Percentiles rank a stretch among this genome's conserved stretches.
phyloP scores from a whole-genome alignment of 1,140 invertebrate species.

The Bradynema listronoti region DNA sequence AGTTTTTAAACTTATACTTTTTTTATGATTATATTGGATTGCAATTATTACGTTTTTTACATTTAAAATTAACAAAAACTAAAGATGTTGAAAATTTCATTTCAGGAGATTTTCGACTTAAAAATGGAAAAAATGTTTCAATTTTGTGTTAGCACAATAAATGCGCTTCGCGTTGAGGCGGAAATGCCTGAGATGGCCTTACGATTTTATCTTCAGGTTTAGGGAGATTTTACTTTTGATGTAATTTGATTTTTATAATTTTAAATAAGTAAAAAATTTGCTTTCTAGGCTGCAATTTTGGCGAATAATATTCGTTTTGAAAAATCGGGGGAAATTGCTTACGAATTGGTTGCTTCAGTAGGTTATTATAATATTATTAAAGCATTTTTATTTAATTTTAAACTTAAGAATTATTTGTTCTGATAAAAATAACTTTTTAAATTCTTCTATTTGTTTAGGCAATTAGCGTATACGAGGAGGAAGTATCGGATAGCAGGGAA shows the following conservation, averaged over 20 bases:
- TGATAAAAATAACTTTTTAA: slow-evolving; percentile 34
- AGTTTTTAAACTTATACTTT: slow-evolving; percentile 2
- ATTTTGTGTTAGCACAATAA: slow-evolving; percentile 90
- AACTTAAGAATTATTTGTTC: not conserved
- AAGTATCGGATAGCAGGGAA: slow-evolving; percentile 93
- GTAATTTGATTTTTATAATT: slow-evolving; percentile 12
- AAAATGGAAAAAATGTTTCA: slow-evolving; percentile 97
- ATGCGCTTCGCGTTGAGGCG: slow-evolving; percentile 77
- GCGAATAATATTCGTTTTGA: slow-evolving; percentile 85
- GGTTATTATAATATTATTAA: not conserved
- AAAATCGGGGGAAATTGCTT: slow-evolving; percentile 89
- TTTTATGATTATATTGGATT: too few species aligned
- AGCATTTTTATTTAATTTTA: not conserved
- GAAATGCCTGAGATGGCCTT: slow-evolving; percentile 80
- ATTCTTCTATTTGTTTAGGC: slow-evolving; percentile 71
- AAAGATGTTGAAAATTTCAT: too few species aligned
- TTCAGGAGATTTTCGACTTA: slow-evolving; percentile 78
- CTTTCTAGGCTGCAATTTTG: slow-evolving; percentile 86
- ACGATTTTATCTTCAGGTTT: slow-evolving; percentile 82
- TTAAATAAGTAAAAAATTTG: too few species aligned
- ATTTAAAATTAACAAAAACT: too few species aligned
- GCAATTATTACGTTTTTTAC: too few species aligned
- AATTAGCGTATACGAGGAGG: slow-evolving; percentile 95
- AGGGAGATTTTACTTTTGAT: not conserved
- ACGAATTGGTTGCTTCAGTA: slow-evolving; percentile 93